Evolutionary conservation across 37 sponge, comb jelly and placozoan genomes (phyloP).

Genomic region (Diacarnus erythraeanus): DNA sequence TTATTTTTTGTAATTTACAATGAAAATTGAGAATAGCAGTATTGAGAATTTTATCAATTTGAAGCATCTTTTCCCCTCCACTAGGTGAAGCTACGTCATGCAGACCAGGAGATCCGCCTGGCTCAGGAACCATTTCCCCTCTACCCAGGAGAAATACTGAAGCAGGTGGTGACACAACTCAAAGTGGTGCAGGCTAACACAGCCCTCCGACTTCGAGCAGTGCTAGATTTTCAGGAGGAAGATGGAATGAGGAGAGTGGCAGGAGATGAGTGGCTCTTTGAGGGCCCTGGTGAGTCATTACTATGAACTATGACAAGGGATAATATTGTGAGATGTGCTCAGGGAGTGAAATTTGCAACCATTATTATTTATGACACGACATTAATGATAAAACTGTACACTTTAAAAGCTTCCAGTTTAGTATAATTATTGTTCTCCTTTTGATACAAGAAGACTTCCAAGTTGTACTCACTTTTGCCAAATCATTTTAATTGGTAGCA

Average conservation of each 20-base stretch:
- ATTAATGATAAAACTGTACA: too few relatives aligned
- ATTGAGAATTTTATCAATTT: not conserved
- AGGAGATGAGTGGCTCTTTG: constrained; percentile 99
- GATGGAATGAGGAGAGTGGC: constrained; percentile 82
- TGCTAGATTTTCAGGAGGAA: constrained; percentile 90
- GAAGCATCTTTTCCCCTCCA: not conserved
- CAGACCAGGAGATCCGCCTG: constrained; percentile 96
- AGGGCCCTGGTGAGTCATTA: constrained; percentile 91
- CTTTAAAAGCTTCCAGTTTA: too few relatives aligned
- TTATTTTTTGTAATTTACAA: too few relatives aligned
- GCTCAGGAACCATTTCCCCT: constrained; percentile 99
- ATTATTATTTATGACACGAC: too few relatives aligned
- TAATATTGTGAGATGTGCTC: too few relatives aligned
- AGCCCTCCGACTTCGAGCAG: constrained; percentile 91
- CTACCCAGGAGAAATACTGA: constrained; percentile 92
- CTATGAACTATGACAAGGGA: too few relatives aligned
- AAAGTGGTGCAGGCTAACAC: constrained; percentile 96
- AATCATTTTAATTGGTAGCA: too few relatives aligned
- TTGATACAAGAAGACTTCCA: too few relatives aligned
- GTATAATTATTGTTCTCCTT: too few relatives aligned
- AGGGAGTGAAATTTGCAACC: too few relatives aligned
- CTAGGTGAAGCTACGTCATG: constrained; percentile 92
- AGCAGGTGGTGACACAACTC: constrained; percentile 85
- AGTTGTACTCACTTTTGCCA: too few relatives aligned
- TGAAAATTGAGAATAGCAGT: too few relatives aligned